Base-by-base conservation (phyloP, 1,140 invertebrate species). In the Brevipalpus yothersi region DNA sequence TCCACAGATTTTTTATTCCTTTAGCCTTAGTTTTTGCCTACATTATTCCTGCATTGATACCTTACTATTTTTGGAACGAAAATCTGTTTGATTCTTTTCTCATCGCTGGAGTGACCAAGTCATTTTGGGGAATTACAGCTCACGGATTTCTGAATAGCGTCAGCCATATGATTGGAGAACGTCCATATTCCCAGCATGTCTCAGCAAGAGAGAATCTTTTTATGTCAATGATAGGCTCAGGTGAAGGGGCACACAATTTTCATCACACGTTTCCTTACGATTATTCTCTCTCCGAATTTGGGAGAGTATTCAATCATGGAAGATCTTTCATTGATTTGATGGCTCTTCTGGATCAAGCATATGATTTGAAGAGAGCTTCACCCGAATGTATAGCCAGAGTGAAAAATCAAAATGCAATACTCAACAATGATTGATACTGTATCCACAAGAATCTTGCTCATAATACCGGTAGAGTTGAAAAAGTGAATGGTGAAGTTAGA, bases 31-130 rank as follows among this genome's bases (percentile, higher is more conserved):
- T 58, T n/a, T 66, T 79, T 4, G 87, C 86, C 67, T 93, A 95
- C 69, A 63, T 90, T 10, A 4, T 94, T 9, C 93, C 93, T 0
- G 86, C 86, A 0, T 7, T 81, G 0, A 74, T 91, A 42, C 87
- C 91, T 0, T 79, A 83, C 53, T 82, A 81, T 63, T 75, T 74
- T 8, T 96, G 90, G 89, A 76, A 77, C 54, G 93, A 97, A 72
- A 77, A 77, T 0, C 79, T 80, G 67, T 64, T 68, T 7, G 84
- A 82, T 65, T 77, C 86, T 4, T 92, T 82, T 74, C 86, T 86
- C 69, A 76, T 92, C 1, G 75, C 81, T 12, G 80, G 81, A 10
- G 4, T 13, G 0, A 4, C 3, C n/a, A 31, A 41, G 11, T 55
- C 23, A 15, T 55, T 21, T 41, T 11, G 9, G 15, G 40, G 8